phyloP scores from a whole-genome alignment of 1,140 invertebrate species.

The Penaeus vannamei region DNA sequence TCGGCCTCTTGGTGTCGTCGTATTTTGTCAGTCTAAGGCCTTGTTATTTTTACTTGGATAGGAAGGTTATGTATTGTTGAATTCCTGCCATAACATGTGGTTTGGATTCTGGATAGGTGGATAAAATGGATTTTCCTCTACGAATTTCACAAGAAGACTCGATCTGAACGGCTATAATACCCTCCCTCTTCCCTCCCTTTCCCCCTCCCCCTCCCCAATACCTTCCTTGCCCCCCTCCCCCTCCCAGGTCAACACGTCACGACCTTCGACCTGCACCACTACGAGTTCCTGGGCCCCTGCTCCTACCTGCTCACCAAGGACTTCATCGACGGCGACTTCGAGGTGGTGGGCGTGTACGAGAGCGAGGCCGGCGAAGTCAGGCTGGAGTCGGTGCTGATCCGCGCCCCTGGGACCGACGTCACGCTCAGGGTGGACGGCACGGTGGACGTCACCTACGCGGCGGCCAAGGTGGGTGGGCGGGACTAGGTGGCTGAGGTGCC shows the following conservation, averaged over 20 bases:
- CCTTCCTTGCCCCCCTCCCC: neutral
- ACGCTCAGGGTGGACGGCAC: slow-evolving; percentile 38
- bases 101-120: too few species aligned
- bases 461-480: neutral
- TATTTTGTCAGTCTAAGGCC: too few species aligned
- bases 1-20: neutral
- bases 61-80: too few species aligned
- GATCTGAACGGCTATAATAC: neutral
- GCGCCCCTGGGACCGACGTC: neutral
- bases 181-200: neutral
- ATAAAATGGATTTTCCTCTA: too few species aligned
- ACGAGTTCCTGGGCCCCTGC: slow-evolving; percentile 54
- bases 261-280: slow-evolving; percentile 46
- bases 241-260: slow-evolving; percentile 50
- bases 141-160: neutral
- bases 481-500: too few species aligned
- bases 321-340: slow-evolving; percentile 48
- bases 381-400: slow-evolving; percentile 40
- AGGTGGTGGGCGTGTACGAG: slow-evolving; percentile 41
- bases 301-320: slow-evolving; percentile 56
- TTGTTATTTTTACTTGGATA: too few species aligned
- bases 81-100: too few species aligned
- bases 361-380: neutral
- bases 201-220: too few species aligned
- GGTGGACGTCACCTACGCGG: slow-evolving; percentile 6